phyloP scores from a whole-genome alignment of 2,797 vertebrate species.

The Ctenochaetus hawaiiensis region DNA sequence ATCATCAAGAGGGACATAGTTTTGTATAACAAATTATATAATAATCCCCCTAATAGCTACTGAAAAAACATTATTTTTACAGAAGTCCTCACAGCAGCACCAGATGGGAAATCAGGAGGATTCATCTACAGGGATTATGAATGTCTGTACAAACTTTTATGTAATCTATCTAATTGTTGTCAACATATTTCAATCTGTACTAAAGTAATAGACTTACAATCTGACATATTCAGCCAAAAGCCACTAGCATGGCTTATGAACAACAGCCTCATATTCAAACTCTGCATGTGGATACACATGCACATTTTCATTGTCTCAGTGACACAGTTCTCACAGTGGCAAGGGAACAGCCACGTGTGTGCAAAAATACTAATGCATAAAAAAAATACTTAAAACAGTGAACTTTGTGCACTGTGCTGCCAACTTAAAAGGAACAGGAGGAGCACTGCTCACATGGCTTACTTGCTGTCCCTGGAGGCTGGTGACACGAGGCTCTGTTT shows the following conservation, averaged over 20 bases:
- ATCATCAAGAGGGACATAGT: not conserved
- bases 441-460: slow-evolving; percentile 67
- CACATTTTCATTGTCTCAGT: not conserved
- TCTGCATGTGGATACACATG: not conserved
- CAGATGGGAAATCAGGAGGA: not conserved
- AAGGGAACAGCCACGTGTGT: not conserved
- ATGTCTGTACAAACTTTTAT: slow-evolving; percentile 1
- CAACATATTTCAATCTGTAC: not conserved
- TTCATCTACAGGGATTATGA: slow-evolving; percentile 11
- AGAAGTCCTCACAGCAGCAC: not conserved
- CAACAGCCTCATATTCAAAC: not conserved
- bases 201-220: no score
- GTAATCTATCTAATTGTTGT: not conserved
- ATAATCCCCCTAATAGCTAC: not conserved
- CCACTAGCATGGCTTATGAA: not conserved
- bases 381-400: slow-evolving; percentile 30
- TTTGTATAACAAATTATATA: not conserved
- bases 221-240: not conserved
- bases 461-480: slow-evolving; percentile 61
- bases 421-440: slow-evolving; percentile 69
- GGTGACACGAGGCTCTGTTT: slow-evolving; percentile 67
- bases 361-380: slow-evolving; percentile 8
- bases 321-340: not conserved
- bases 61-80: not conserved
- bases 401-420: slow-evolving; percentile 45